Evolutionary conservation across 2,888 invertebrate species (phyloP).

Genomic region (Eristalinus aeneus): DNA sequence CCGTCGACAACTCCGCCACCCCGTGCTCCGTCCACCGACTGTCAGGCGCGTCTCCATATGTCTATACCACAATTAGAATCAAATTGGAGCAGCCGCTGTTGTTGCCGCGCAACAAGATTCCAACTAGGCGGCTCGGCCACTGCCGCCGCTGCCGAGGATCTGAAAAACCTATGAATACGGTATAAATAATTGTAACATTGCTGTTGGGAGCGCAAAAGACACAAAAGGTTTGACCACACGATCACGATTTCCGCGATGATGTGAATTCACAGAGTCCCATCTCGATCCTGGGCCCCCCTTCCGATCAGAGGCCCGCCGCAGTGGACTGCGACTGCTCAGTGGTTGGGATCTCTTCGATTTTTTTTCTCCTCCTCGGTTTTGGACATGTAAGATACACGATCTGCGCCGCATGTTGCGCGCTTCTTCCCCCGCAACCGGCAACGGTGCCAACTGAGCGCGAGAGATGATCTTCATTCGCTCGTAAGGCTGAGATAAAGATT

Average conservation of each 20-base stretch:
- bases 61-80: slow-evolving; percentile 64
- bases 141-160: not conserved
- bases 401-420: slow-evolving; percentile 60
- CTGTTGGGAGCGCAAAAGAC: slow-evolving; percentile 68
- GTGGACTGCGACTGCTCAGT: not conserved
- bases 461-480: slow-evolving; percentile 63
- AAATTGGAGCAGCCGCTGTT: slow-evolving; percentile 59
- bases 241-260: slow-evolving; percentile 71
- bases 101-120: slow-evolving; percentile 32
- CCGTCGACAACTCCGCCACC: not conserved
- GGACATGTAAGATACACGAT: slow-evolving; percentile 65
- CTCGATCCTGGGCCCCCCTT: not conserved
- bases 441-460: slow-evolving; percentile 26
- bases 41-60: slow-evolving; percentile 59
- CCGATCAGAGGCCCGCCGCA: not conserved
- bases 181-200: slow-evolving; percentile 69
- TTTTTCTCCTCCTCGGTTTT: slow-evolving; percentile 21
- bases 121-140: slow-evolving; percentile 4
- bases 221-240: slow-evolving; percentile 71
- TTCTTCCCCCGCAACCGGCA: slow-evolving; percentile 30
- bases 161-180: slow-evolving; percentile 68
- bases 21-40: not conserved
- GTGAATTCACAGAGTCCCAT: slow-evolving; percentile 51
- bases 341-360: slow-evolving; percentile 12
- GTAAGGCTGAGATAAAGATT: slow-evolving; percentile 64